A percentile compares a stretch with the other conserved stretches of the same genome.
phyloP scores from a whole-genome alignment of 1,140 invertebrate genomes.

The Andricus grossulariae region DNA sequence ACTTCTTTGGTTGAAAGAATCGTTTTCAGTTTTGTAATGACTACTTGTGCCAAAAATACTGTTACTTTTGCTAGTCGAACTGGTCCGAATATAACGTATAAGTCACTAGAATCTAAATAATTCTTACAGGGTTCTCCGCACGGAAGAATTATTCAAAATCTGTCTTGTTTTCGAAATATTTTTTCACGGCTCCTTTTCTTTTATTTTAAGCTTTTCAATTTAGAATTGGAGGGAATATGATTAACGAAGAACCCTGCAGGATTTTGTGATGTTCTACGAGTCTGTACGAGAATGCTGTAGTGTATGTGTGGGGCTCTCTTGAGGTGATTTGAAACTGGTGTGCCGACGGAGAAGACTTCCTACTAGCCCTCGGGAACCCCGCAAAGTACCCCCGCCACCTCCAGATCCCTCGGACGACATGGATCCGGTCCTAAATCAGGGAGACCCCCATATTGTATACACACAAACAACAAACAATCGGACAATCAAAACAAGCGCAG shows the following conservation, averaged over 20 bases:
- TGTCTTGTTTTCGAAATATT: not conserved
- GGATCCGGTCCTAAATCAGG: constrained; percentile 76
- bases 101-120: too few species aligned
- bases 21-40: too few species aligned
- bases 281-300: constrained; percentile 73
- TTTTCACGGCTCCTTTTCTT: not conserved
- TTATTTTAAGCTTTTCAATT: constrained; percentile 39
- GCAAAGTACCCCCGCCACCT: constrained; percentile 74
- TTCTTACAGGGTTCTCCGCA: constrained; percentile 5
- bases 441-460: constrained; percentile 72
- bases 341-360: constrained; percentile 75
- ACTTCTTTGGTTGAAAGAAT: too few species aligned
- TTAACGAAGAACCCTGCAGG: constrained; percentile 36
- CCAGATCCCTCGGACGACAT: constrained; percentile 75
- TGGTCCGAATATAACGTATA: too few species aligned
- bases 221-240: constrained; percentile 11
- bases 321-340: constrained; percentile 76
- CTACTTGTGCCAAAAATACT: too few species aligned
- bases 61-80: too few species aligned
- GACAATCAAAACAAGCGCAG: constrained; percentile 47
- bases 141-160: not conserved
- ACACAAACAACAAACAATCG: constrained; percentile 72
- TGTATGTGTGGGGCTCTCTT: constrained; percentile 73
- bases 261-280: constrained; percentile 60
- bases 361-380: constrained; percentile 71